phyloP scores from a whole-genome alignment of 1,140 invertebrate genomes.

The Drosophila kikkawai region DNA sequence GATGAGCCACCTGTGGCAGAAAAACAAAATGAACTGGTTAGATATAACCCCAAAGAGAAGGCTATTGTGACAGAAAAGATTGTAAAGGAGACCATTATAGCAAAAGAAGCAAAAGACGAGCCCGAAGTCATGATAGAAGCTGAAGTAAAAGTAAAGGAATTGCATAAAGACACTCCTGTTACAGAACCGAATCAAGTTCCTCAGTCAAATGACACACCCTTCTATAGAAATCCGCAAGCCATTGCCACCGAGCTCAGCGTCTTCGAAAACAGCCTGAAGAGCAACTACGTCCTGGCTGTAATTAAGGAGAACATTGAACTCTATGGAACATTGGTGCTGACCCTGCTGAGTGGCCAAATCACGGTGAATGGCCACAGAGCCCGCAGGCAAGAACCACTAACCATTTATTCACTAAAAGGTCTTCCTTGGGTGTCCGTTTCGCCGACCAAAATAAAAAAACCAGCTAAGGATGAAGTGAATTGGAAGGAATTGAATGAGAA shows the following conservation, averaged over 20 bases:
- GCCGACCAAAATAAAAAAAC: constrained; percentile 28
- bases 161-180: background rate
- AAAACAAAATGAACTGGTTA: constrained; percentile 7
- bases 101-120: background rate
- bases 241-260: constrained; percentile 32
- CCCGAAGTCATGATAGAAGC: background rate
- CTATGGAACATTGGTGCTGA: constrained; percentile 60
- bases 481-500: constrained; percentile 40
- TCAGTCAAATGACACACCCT: background rate
- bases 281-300: constrained; percentile 58
- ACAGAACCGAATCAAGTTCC: background rate
- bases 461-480: constrained; percentile 5
- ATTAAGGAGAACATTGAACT: constrained; percentile 55
- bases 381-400: constrained; percentile 3
- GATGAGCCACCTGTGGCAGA: background rate
- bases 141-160: background rate
- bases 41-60: background rate
- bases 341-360: constrained; percentile 47
- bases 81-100: no score
- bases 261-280: constrained; percentile 63
- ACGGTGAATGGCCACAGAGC: constrained; percentile 51
- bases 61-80: background rate
- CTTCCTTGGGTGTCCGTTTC: constrained; percentile 52
- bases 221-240: constrained; percentile 7
- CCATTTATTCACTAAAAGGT: constrained; percentile 63